Evolutionary conservation across 2,113 vertebrate species (phyloP), one percentile per base, ranked within the genome.

Genomic region (Mastomys natalensis): DNA sequence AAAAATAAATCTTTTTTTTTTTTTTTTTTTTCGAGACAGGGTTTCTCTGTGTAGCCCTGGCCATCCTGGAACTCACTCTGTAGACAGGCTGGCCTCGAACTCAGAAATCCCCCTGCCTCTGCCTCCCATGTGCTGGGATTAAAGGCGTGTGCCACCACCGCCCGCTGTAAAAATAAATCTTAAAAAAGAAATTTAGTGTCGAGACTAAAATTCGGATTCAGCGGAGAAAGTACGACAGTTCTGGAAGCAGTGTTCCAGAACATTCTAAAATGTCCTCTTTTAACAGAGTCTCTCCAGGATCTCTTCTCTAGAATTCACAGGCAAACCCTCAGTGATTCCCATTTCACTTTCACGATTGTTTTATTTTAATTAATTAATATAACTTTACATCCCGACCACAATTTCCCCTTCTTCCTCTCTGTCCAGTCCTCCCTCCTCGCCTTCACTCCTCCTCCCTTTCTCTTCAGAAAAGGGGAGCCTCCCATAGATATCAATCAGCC

Each of bases 351-450:
- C 22, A 22, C 2, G 48, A 43, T 64, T 66, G 45, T 29, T 95
- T 37, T n/a, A 22, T 73, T 73, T 40, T 40, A 72, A 72, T 21
- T 40, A n/a, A 21, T 73, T 37, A 70, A n/a, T 70, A n/a, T 16
- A 72, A 72, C 15, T 72, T 72, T 72, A 72, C 68, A 72, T n/a
- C 12, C 34, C 12, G 37, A 72, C 34, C 16, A n/a, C 68, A n/a
- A 37, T 73, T 73, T 73, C 8, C 70, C n/a, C 7, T 40, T 19
- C n/a, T n/a, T n/a, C 19, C 19, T 40, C n/a, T 73, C 70, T 2
- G 0, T n/a, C 70, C 70, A 9, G n/a, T 22, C 3, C 70, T 40
- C 16, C n/a, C 13, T 0, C 37, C n/a, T n/a, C 16, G 7, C 70
- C 70, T 37, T 2, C 15, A 17, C 34, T 70, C 17, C 70, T 73